Conservation (phyloP, 2,888 invertebrate species). For the Aspidiotus destructor region DNA sequence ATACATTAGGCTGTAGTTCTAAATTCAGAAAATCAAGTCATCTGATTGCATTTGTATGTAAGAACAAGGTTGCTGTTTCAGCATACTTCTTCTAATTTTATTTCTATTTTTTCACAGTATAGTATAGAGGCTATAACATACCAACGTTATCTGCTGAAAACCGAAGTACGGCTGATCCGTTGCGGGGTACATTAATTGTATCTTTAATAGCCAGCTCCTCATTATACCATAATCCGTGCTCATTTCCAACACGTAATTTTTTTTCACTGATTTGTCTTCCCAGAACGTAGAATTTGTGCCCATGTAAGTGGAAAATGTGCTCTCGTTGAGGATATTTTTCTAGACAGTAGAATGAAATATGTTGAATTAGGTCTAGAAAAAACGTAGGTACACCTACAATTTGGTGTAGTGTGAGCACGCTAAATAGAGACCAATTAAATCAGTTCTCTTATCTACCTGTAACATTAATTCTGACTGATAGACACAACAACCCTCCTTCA, state of each 20-base stretch:
- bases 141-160: conserved; percentile 68
- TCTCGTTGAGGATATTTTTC: conserved; percentile 41
- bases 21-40: too few relatives aligned
- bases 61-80: too few relatives aligned
- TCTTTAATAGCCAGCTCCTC: conserved; percentile 58
- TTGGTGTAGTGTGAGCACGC: too few relatives aligned
- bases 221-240: conserved; percentile 51
- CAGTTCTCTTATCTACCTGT: too few relatives aligned
- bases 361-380: too few relatives aligned
- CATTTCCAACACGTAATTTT: conserved; percentile 47
- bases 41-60: too few relatives aligned
- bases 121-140: conserved; percentile 39
- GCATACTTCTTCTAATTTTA: not conserved
- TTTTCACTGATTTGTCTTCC: conserved; percentile 45
- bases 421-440: too few relatives aligned
- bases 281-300: conserved; percentile 60
- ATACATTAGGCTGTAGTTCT: too few relatives aligned
- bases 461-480: too few relatives aligned
- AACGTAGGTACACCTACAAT: too few relatives aligned
- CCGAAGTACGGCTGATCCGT: conserved; percentile 58
- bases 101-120: not conserved
- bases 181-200: conserved; percentile 61
- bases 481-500: too few relatives aligned
- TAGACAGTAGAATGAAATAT: not conserved
- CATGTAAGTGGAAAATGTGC: conserved; percentile 66